A percentile compares a stretch with the other conserved stretches of the same genome.
These are phyloP conservation scores for Heterocephalus glaber DNA, from an alignment of 2,113 vertebrate species.

Conservation along the genomic window DNA sequence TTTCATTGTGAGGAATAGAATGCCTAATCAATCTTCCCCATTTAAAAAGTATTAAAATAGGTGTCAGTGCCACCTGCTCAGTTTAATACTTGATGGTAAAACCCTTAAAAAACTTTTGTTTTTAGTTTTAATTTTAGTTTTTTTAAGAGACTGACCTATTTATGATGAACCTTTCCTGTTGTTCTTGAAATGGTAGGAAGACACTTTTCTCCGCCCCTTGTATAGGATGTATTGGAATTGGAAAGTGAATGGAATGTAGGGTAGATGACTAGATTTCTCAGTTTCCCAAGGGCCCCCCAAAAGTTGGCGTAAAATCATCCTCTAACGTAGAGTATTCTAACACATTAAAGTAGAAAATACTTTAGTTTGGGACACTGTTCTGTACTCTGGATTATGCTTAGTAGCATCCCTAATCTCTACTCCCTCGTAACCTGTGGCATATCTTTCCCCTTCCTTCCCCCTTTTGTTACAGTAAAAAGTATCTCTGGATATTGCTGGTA, in stretches of 20 bases:
- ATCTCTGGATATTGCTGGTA: not conserved
- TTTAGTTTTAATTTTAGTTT: not conserved
- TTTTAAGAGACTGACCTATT: not conserved
- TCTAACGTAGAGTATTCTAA: not conserved
- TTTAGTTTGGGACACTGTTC: not conserved
- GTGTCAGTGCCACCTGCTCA: not conserved
- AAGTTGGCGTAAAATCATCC: not conserved
- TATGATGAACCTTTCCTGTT: not conserved
- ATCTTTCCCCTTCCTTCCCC: not conserved
- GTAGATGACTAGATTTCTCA: not conserved
- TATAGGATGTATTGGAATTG: not conserved
- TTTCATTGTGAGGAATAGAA: not conserved
- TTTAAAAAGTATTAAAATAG: not conserved
- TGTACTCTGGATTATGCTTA: not conserved
- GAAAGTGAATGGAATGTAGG: not conserved
- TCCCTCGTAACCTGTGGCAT: not conserved
- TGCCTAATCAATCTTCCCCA: not conserved
- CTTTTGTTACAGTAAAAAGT: not conserved
- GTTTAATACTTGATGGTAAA: not conserved
- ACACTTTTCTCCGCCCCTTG: not conserved
- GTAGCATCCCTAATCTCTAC: not conserved
- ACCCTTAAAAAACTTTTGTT: conserved; percentile 10
- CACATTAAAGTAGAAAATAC: not conserved
- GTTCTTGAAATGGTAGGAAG: conserved; percentile 17
- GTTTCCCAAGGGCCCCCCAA: not conserved